These are phyloP conservation scores for Numida meleagris DNA, from an alignment of 2,113 vertebrate genomes.

Conservation along the genomic window DNA sequence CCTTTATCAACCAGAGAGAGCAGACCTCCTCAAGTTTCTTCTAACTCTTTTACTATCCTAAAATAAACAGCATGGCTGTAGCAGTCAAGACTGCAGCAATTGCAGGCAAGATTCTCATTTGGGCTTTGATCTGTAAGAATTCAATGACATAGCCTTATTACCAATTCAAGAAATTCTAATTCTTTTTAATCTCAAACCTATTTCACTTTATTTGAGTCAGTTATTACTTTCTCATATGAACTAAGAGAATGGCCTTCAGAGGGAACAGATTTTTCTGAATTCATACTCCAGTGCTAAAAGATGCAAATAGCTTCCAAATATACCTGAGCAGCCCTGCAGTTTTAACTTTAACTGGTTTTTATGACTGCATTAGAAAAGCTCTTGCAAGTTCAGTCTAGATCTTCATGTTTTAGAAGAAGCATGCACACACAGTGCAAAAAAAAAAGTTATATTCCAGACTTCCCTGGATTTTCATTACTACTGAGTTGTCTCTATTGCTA, in stretches of 20 bases:
- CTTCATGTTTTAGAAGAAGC: neutral
- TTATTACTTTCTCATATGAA: constrained; percentile 27
- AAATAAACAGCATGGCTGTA: fast-evolving
- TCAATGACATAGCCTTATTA: neutral
- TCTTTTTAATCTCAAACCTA: constrained; percentile 4
- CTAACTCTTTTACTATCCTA: neutral
- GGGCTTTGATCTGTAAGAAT: neutral
- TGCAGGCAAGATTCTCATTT: neutral
- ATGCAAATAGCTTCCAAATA: neutral
- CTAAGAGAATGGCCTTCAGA: neutral
- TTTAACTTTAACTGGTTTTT: neutral
- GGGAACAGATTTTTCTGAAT: neutral
- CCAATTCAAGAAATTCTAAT: neutral
- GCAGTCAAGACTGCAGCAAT: neutral
- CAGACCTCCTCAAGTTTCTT: neutral
- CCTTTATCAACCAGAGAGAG: neutral
- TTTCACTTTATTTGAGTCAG: constrained; percentile 15
- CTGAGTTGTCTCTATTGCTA: neutral
- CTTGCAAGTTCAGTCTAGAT: neutral
- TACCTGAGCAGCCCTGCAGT: neutral
- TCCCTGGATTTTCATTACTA: neutral
- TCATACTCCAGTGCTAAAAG: neutral
- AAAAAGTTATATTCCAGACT: neutral
- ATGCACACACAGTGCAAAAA: neutral
- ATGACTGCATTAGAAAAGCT: neutral